phyloP scores from a whole-genome alignment of 2,888 invertebrate species.

The Acronicta psi region DNA sequence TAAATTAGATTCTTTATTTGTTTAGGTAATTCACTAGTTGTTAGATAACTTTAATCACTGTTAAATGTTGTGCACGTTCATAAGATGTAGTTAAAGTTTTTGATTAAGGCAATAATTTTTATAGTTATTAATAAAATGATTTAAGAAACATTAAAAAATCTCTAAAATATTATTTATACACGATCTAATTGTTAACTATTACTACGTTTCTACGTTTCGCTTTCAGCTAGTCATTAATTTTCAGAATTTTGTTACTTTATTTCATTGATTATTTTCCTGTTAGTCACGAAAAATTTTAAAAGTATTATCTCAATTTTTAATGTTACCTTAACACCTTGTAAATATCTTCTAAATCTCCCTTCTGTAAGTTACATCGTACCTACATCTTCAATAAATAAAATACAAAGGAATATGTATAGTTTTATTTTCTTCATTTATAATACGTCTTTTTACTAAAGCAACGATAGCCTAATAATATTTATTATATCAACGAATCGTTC shows the following conservation, averaged over 20 bases:
- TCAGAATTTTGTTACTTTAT: slow-evolving; percentile 19
- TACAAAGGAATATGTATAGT: slow-evolving; percentile 63
- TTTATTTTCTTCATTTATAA: slow-evolving; percentile 19
- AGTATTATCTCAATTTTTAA: slow-evolving; percentile 78
- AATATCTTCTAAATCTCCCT: slow-evolving; percentile 85
- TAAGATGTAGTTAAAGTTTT: slow-evolving; percentile 78
- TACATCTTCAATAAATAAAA: slow-evolving; percentile 85
- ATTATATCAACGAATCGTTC: too few relatives aligned
- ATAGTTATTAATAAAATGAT: slow-evolving; percentile 63
- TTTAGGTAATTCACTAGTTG: slow-evolving; percentile 78
- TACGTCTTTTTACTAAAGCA: too few relatives aligned
- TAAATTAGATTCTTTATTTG: slow-evolving; percentile 74
- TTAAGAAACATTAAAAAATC: slow-evolving; percentile 43
- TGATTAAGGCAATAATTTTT: slow-evolving; percentile 84
- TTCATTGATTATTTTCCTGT: slow-evolving; percentile 40
- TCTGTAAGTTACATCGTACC: slow-evolving; percentile 85
- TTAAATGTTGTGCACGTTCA: slow-evolving; percentile 89
- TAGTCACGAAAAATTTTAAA: slow-evolving; percentile 65
- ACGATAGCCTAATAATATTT: too few relatives aligned
- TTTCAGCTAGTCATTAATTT: slow-evolving; percentile 37
- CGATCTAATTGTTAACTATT: slow-evolving; percentile 42
- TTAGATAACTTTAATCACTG: slow-evolving; percentile 87
- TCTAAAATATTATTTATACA: slow-evolving; percentile 49
- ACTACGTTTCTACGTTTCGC: slow-evolving; percentile 31
- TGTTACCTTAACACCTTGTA: slow-evolving; percentile 82